These are phyloP conservation scores for Dynastes hyllus DNA, from an alignment of 2,888 invertebrate genomes.

Conservation along the genomic window DNA sequence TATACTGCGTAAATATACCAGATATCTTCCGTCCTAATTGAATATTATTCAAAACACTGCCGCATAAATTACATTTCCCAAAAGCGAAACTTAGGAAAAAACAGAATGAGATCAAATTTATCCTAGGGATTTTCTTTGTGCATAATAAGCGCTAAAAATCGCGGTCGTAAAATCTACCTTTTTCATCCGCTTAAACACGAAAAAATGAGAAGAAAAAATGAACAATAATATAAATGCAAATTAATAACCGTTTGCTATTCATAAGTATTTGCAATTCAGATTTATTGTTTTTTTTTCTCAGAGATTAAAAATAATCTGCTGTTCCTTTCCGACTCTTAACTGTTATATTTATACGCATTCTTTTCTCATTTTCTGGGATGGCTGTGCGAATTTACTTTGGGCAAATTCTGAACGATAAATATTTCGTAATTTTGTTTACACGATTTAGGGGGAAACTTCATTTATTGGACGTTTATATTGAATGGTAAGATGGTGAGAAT, in stretches of 20 bases:
- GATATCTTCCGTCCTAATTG: conserved; percentile 23
- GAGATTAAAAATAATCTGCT: conserved; percentile 41
- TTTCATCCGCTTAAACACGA: conserved; percentile 34
- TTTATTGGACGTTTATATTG: conserved; percentile 46
- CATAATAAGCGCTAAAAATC: conserved; percentile 34
- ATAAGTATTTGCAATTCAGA: conserved; percentile 57
- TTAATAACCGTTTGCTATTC: conserved; percentile 57
- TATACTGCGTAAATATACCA: conserved; percentile 4
- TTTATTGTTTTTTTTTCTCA: conserved; percentile 49
- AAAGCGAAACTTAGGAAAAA: conserved; percentile 7
- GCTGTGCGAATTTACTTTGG: conserved; percentile 24
- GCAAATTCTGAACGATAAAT: conserved; percentile 36
- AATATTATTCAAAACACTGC: conserved; percentile 30
- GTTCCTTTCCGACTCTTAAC: conserved; percentile 10
- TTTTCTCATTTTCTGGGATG: conserved; percentile 26
- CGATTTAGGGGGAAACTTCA: conserved; percentile 28
- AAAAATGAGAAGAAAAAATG: conserved; percentile 46
- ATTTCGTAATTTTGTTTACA: conserved; percentile 46
- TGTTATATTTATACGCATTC: not conserved
- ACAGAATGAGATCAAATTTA: conserved; percentile 36
- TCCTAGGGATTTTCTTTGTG: conserved; percentile 9
- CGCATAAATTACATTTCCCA: conserved; percentile 21
- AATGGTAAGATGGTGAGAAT: conserved; percentile 36
- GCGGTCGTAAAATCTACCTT: conserved; percentile 23
- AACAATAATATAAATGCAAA: conserved; percentile 54